Base-by-base conservation (phyloP, 2,888 invertebrate genomes). In the Globia sparganii region DNA sequence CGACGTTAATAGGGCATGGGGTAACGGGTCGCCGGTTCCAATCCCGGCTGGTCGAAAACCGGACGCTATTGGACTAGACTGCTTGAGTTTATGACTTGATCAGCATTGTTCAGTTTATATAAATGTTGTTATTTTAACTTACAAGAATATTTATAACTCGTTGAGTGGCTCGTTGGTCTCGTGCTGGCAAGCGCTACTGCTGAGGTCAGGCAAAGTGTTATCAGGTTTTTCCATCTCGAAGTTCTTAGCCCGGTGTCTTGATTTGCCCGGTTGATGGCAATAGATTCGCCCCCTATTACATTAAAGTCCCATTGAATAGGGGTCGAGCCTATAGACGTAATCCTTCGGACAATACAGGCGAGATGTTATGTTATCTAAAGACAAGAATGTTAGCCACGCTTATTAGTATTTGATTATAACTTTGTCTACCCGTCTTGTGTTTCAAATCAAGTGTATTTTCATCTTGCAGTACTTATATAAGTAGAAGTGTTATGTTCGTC, bases 1-100 rank as follows among this genome's bases (percentile, higher is more conserved):
- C 75, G 79, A 78, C 84, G 79, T 82, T 90, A 90, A 90, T 90
- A 84, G 87, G 82, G 83, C 77, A 84, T 81, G 77, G 78, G 79
- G 61, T 73, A 65, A 81, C 85, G 86, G 86, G 82, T 78, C 84
- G 81, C 80, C 82, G 84, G 78, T 80, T 88, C 72, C 83, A 78
- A 76, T 85, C 77, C 77, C 77, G 67, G 53, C 73, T 73, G 68
- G 43, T 49, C 64, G 49, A 75, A 59, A 81, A 56, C 74, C 58
- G 68, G 76, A 75, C 58, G 31, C n/a, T 49, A 75, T 81, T 78
- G 56, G 31, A 65, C 40, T 34, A 49, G 37, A 11, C 62, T 67
- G 64, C 77, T 77, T 31, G 11, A 34, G 53, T 75, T 82, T 71
- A 81, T 76, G 74, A 78, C 65, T 74, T 74, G 43, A 72, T 72